These are phyloP conservation scores for Galerucella calmariensis DNA, from an alignment of 2,888 invertebrate genomes.

Conservation along the genomic window DNA sequence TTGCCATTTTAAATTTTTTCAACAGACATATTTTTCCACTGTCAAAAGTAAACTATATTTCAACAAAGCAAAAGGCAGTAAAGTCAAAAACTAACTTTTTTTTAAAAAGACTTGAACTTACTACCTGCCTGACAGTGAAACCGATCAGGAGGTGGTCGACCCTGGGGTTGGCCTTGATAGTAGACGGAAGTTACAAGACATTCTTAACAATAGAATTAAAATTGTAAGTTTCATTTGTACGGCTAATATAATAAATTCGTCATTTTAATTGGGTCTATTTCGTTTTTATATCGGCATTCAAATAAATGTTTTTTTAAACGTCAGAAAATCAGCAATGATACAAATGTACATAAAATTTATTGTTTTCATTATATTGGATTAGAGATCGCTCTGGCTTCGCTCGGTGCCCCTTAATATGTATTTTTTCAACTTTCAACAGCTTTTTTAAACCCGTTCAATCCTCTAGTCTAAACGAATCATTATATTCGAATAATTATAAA, in stretches of 20 bases:
- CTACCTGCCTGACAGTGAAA: slow-evolving; percentile 17
- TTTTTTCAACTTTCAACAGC: too few species aligned
- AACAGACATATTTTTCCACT: not conserved
- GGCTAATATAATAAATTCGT: not conserved
- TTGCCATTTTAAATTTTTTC: not conserved
- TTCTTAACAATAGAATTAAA: slow-evolving; percentile 17
- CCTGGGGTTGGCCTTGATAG: slow-evolving; percentile 21
- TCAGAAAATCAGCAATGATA: too few species aligned
- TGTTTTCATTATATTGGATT: too few species aligned
- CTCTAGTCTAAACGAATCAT: too few species aligned
- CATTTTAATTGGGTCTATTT: not conserved
- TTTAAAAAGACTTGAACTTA: not conserved
- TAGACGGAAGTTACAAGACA: slow-evolving; percentile 22
- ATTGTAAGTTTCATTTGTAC: not conserved
- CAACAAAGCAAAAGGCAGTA: not conserved
- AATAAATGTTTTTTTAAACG: too few species aligned
- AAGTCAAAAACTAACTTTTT: not conserved
- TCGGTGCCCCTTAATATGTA: too few species aligned
- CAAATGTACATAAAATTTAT: too few species aligned
- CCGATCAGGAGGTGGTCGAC: slow-evolving; percentile 22
- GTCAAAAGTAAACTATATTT: not conserved
- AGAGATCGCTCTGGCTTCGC: too few species aligned
- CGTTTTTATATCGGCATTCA: not conserved
- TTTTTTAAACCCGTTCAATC: too few species aligned
- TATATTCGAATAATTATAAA: too few species aligned